These are phyloP conservation scores for Melipona bicolor DNA, from an alignment of 2,888 invertebrate species.

Conservation along the genomic window DNA sequence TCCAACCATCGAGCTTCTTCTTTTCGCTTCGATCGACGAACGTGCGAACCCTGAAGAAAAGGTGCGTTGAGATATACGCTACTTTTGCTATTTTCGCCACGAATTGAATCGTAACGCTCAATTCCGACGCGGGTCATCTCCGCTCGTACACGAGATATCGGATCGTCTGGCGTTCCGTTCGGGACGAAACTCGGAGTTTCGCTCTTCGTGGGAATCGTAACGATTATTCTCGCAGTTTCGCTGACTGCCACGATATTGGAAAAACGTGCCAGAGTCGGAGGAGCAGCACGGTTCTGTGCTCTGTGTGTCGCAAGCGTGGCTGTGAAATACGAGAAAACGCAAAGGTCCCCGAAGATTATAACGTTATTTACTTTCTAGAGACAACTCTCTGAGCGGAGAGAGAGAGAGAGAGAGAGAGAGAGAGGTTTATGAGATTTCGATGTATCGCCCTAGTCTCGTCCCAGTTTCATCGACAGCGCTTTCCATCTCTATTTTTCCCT, in stretches of 20 bases:
- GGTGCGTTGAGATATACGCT: background rate
- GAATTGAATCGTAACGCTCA: slow-evolving; percentile 32
- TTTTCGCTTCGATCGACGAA: background rate
- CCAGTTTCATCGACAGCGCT: slow-evolving; percentile 21
- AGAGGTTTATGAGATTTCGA: slow-evolving; percentile 17
- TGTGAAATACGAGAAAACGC: slow-evolving; percentile 5
- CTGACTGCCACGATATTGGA: slow-evolving; percentile 61
- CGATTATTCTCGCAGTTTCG: slow-evolving; percentile 62
- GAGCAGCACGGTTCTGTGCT: background rate
- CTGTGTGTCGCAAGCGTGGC: slow-evolving; percentile 7
- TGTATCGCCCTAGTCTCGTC: background rate
- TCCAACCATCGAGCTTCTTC: background rate
- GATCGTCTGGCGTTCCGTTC: slow-evolving; percentile 48
- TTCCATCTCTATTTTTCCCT: slow-evolving; percentile 33
- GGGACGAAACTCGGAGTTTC: slow-evolving; percentile 45
- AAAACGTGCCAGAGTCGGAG: slow-evolving; percentile 57
- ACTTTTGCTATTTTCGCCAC: background rate
- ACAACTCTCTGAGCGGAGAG: background rate
- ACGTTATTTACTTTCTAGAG: slow-evolving; percentile 27
- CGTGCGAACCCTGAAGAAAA: background rate
- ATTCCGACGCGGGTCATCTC: slow-evolving; percentile 13
- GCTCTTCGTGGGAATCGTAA: slow-evolving; percentile 48
- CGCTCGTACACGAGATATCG: slow-evolving; percentile 61
- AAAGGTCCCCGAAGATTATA: slow-evolving; percentile 11
- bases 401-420: background rate